A percentile compares a stretch with the other conserved stretches of the same genome.
phyloP scores from a whole-genome alignment of 2,797 vertebrate genomes.

The Pelodytes ibericus region DNA sequence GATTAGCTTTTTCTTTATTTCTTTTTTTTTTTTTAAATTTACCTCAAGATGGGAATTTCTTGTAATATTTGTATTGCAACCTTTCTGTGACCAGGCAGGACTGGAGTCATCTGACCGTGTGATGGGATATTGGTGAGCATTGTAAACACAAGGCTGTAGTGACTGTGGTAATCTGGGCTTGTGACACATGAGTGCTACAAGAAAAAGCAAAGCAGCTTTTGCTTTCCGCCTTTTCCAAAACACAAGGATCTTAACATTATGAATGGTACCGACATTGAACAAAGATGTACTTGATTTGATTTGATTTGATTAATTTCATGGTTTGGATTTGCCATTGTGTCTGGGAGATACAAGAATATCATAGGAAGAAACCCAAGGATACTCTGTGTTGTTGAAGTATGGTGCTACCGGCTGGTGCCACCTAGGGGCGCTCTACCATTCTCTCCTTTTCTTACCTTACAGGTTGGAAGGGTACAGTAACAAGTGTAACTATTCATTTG shows the following conservation, averaged over 20 bases:
- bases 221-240: neutral
- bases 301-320: neutral
- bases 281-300: neutral
- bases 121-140: slow-evolving; percentile 22
- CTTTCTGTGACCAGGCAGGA: slow-evolving; percentile 2
- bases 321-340: neutral
- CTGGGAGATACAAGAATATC: slow-evolving; percentile 4
- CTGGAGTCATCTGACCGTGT: neutral
- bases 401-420: slow-evolving; percentile 53
- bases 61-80: neutral
- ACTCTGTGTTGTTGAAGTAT: slow-evolving; percentile 8
- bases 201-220: neutral
- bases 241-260: neutral
- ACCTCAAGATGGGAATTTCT: neutral
- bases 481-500: slow-evolving; percentile 7
- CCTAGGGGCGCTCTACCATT: slow-evolving; percentile 53
- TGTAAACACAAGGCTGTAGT: slow-evolving; percentile 2
- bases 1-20: slow-evolving; percentile 68
- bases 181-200: neutral
- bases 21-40: slow-evolving; percentile 48
- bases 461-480: slow-evolving; percentile 16
- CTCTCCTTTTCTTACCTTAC: slow-evolving; percentile 14
- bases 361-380: slow-evolving; percentile 22
- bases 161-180: neutral
- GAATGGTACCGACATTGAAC: neutral